A percentile compares a stretch with the other conserved stretches of the same genome.
phyloP scores from a whole-genome alignment of 2,888 invertebrate species.

The Nemurella pictetii region DNA sequence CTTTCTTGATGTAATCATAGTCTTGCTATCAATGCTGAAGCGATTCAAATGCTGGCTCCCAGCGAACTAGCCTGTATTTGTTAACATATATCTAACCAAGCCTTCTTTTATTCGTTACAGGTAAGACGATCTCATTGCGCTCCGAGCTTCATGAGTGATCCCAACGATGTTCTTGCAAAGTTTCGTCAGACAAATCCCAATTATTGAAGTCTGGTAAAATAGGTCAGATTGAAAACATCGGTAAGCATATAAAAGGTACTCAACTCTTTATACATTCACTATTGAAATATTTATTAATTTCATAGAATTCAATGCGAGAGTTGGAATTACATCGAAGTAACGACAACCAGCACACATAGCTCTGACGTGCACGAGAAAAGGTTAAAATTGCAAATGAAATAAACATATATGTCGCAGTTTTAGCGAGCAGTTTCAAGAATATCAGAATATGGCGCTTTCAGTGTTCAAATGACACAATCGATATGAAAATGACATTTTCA shows the following conservation, averaged over 20 bases:
- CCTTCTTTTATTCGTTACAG: slow-evolving; percentile 17
- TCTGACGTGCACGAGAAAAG: not conserved
- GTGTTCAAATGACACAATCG: not conserved
- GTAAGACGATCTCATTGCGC: slow-evolving; percentile 15
- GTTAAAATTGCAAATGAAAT: not conserved
- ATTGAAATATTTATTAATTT: not conserved
- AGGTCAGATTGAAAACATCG: not conserved
- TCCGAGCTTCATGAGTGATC: not conserved
- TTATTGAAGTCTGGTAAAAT: too few relatives aligned
- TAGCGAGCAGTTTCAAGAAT: not conserved
- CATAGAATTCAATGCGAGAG: not conserved
- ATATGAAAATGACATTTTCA: not conserved
- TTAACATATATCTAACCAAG: not conserved
- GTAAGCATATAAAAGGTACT: not conserved
- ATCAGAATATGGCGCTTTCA: not conserved
- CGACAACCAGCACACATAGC: not conserved
- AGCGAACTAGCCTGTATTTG: too few relatives aligned
- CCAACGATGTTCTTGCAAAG: not conserved
- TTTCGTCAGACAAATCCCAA: not conserved
- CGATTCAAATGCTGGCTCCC: not conserved
- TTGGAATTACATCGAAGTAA: not conserved
- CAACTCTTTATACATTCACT: not conserved
- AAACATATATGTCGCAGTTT: not conserved
- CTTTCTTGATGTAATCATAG: slow-evolving; percentile 17
- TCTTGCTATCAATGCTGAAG: not conserved